phyloP scores from a whole-genome alignment of 2,797 vertebrate genomes.

The Syndactyla subalaris region DNA sequence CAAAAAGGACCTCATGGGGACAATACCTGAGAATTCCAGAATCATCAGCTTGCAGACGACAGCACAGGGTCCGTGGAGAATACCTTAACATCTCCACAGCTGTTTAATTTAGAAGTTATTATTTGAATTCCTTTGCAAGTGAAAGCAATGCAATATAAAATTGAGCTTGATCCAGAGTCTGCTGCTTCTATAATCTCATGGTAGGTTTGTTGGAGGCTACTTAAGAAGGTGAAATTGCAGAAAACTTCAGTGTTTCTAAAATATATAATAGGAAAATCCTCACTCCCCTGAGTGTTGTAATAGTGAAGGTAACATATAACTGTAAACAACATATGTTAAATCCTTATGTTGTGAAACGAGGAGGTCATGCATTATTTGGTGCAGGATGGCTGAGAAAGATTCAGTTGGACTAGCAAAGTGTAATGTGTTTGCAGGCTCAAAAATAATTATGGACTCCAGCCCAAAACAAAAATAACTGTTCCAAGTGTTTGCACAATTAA shows the following conservation, averaged over 20 bases:
- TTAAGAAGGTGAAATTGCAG: slow-evolving; percentile 48
- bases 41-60: slow-evolving; percentile 60
- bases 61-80: slow-evolving; percentile 38
- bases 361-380: slow-evolving; percentile 61
- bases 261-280: background rate
- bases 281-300: slow-evolving; percentile 41
- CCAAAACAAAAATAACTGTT: slow-evolving; percentile 26
- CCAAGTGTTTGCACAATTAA: background rate
- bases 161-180: slow-evolving; percentile 16
- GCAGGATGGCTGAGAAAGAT: slow-evolving; percentile 37
- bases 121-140: slow-evolving; percentile 44
- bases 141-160: slow-evolving; percentile 38
- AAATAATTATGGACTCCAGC: slow-evolving; percentile 35
- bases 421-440: background rate
- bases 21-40: slow-evolving; percentile 62
- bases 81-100: slow-evolving; percentile 61
- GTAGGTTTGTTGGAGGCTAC: slow-evolving; percentile 19
- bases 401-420: background rate
- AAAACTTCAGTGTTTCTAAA: slow-evolving; percentile 48
- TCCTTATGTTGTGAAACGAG: slow-evolving; percentile 50
- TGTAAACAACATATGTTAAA: slow-evolving; percentile 67
- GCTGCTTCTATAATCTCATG: background rate
- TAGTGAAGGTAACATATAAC: slow-evolving; percentile 50
- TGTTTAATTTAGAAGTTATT: slow-evolving; percentile 69
- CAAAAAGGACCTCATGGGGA: slow-evolving; percentile 56